Base-by-base conservation (phyloP, 1,140 invertebrate species). In the Drosophila insularis region DNA sequence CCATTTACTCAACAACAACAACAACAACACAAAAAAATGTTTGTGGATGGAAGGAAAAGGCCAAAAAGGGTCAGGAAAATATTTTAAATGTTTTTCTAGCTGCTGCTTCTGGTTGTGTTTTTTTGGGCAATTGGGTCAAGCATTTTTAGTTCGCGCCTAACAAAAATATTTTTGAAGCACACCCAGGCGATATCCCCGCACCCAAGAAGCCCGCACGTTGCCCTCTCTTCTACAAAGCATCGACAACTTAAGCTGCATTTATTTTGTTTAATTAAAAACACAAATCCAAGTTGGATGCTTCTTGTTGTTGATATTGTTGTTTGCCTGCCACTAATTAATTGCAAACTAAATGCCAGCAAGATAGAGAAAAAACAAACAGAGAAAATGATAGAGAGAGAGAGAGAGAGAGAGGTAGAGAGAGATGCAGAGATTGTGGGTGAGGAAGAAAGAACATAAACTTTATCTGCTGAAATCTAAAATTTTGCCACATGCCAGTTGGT, bases 261-360 rank as follows among this genome's bases (percentile, higher is more conserved):
- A 82, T 79, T 89, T 82, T 72, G 84, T 77, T 81, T 89, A 87
- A 87, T 87, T 81, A 87, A 87, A 87, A 89, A 87, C 84, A 87
- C 78, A 81, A 82, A 82, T 67, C 63, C 65, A 76, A 69, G 64
- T 71, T 64, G 40, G 50, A 37, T 64, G 60, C 23, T 46, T 43
- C 17, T 13, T 69, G 68, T 19, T 55, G 65, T 50, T 50, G 43
- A 0, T 21, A 6, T 50, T 50, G 43, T 50, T 50, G 43, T 50
- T 50, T 50, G 43, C 43, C 71, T 85, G 81, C 81, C 81, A 78
- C 81, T 85, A 85, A 85, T 85, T 85, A 85, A 85, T 85, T 85
- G 81, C 81, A 85, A 85, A 81, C 81, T 85, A 85, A 85, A 85
- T 85, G 81, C 68, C 61, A 67, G 68, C 81, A 61, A 37, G 43